A percentile compares a stretch with the other conserved stretches of the same genome.
Evolutionary conservation across 2,113 vertebrate genomes (phyloP).

Genomic region (Setophaga kirtlandii): DNA sequence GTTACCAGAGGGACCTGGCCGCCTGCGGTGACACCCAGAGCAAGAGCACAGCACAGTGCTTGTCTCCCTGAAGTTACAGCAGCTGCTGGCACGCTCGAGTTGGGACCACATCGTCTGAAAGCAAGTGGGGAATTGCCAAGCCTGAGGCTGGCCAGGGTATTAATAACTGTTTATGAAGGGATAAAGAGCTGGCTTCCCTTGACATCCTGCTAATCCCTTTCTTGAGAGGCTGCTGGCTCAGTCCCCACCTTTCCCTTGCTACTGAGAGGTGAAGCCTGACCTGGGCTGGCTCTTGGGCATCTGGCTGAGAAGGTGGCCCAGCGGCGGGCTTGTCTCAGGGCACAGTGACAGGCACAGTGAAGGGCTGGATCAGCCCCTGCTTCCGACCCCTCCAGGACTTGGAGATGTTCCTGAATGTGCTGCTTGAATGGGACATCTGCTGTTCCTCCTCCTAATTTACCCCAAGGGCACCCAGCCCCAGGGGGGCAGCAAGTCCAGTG

Average conservation of each 20-base stretch:
- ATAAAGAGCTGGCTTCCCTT: conserved; percentile 10
- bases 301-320: not conserved
- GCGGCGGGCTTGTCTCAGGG: not conserved
- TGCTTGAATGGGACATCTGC: not conserved
- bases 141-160: not conserved
- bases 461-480: not conserved
- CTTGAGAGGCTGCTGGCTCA: not conserved
- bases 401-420: not conserved
- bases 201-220: not conserved
- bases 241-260: not conserved
- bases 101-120: not conserved
- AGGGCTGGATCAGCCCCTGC: not conserved
- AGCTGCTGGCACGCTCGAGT: accelerated
- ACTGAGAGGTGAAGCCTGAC: not conserved
- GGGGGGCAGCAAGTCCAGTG: too few relatives aligned
- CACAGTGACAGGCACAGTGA: not conserved
- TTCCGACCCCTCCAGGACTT: not conserved
- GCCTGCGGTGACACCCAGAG: not conserved
- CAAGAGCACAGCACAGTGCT: accelerated
- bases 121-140: not conserved
- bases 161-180: not conserved
- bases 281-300: not conserved
- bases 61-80: not conserved
- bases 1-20: not conserved
- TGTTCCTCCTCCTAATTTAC: not conserved